Evolutionary conservation across 2,113 vertebrate genomes (phyloP).

Genomic region (Glareola pratincola): DNA sequence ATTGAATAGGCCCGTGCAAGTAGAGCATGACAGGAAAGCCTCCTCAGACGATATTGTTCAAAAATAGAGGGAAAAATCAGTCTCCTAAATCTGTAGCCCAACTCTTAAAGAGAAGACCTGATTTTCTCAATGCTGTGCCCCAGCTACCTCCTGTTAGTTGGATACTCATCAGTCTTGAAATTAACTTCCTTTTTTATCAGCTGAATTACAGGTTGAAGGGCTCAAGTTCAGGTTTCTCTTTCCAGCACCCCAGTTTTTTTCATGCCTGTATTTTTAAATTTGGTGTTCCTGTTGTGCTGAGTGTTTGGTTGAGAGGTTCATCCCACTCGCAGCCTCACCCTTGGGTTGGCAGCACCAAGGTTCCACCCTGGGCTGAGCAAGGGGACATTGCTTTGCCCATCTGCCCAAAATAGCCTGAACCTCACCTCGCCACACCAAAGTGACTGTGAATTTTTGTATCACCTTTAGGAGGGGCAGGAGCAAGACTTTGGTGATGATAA

Average conservation of each 20-base stretch:
- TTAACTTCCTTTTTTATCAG: background rate
- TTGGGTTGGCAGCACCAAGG: background rate
- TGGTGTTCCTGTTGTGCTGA: background rate
- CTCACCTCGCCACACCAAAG: rapidly evolving
- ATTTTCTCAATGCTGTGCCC: background rate
- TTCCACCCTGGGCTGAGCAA: background rate
- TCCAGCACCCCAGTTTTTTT: background rate
- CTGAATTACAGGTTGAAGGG: background rate
- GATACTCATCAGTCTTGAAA: background rate
- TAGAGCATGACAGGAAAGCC: background rate
- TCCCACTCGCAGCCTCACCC: background rate
- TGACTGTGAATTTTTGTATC: rapidly evolving
- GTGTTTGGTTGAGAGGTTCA: background rate
- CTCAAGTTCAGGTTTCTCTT: background rate
- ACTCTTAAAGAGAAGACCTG: background rate
- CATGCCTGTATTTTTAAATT: background rate
- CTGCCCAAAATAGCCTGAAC: background rate
- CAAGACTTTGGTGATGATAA: background rate
- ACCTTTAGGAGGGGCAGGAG: background rate
- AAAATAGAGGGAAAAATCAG: background rate
- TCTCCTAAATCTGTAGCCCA: background rate
- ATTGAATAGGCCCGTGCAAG: background rate
- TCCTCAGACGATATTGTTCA: background rate
- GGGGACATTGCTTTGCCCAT: rapidly evolving
- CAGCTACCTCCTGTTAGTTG: background rate